Conservation (phyloP, 1,140 invertebrate species). For the Euborellia annulipes region DNA sequence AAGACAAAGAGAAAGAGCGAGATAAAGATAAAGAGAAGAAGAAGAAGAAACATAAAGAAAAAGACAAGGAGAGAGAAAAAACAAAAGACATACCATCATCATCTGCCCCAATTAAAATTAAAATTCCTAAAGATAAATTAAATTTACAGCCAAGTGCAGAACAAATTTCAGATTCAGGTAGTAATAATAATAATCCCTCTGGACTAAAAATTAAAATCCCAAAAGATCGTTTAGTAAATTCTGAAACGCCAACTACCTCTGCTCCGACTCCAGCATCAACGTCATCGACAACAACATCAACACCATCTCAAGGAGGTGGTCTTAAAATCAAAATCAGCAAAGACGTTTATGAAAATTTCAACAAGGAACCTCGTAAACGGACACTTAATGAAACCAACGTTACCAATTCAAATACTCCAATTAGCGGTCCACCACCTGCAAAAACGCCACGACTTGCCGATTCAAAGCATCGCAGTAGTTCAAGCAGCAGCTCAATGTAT, state of each 20-base stretch:
- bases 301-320: conserved; percentile 17
- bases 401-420: no score
- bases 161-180: conserved; percentile 17
- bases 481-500: not conserved
- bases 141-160: conserved; percentile 23
- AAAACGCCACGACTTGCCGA: conserved; percentile 5
- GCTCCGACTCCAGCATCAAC: conserved; percentile 14
- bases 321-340: conserved; percentile 19
- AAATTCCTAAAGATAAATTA: conserved; percentile 46
- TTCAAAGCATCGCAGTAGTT: conserved; percentile 1
- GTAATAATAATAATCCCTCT: no score
- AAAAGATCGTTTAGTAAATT: conserved; percentile 36
- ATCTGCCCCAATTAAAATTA: conserved; percentile 41
- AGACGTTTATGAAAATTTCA: conserved; percentile 28
- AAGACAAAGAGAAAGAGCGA: conserved; percentile 45
- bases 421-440: conserved; percentile 13
- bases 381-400: conserved; percentile 8
- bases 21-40: conserved; percentile 33
- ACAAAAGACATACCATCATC: conserved; percentile 28
- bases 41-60: conserved; percentile 41
- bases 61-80: conserved; percentile 32
- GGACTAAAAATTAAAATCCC: conserved; percentile 46
- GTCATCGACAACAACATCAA: conserved; percentile 15
- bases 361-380: conserved; percentile 16
- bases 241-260: conserved; percentile 18